Evolutionary conservation across 2,113 vertebrate species (phyloP).

Genomic region (Hyperopisus bebe): DNA sequence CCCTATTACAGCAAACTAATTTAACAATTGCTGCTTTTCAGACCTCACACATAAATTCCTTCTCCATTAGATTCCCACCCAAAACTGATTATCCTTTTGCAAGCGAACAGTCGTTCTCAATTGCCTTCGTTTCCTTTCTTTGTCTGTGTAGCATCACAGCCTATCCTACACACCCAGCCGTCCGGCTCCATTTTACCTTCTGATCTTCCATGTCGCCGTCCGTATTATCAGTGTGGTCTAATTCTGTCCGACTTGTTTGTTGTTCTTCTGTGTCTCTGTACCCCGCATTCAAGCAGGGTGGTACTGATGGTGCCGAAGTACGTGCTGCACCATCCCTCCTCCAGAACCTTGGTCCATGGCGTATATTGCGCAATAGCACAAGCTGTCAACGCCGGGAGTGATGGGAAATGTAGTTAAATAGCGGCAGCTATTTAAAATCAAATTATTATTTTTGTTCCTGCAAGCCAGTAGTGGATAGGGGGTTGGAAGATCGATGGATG

Average conservation of each 20-base stretch:
- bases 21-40: not conserved
- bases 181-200: slow-evolving; percentile 53
- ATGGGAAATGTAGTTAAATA: slow-evolving; percentile 50
- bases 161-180: slow-evolving; percentile 18
- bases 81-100: not conserved
- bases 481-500: not conserved
- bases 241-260: slow-evolving; percentile 15
- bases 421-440: not conserved
- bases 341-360: slow-evolving; percentile 50
- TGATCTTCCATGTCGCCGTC: slow-evolving; percentile 60
- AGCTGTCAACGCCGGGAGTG: slow-evolving; percentile 9
- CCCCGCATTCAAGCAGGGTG: slow-evolving; percentile 37
- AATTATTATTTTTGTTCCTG: not conserved
- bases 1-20: not conserved
- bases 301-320: slow-evolving; percentile 61
- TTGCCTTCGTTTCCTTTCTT: not conserved
- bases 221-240: slow-evolving; percentile 28
- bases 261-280: slow-evolving; percentile 10
- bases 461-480: not conserved
- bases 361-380: slow-evolving; percentile 47
- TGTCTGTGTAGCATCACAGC: not conserved
- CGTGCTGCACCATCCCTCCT: slow-evolving; percentile 51
- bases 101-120: not conserved
- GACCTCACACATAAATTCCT: not conserved
- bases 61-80: not conserved